Evolutionary conservation across 2,113 vertebrate species (phyloP), one percentile per base, ranked within the genome.

Genomic region (Carollia perspicillata): DNA sequence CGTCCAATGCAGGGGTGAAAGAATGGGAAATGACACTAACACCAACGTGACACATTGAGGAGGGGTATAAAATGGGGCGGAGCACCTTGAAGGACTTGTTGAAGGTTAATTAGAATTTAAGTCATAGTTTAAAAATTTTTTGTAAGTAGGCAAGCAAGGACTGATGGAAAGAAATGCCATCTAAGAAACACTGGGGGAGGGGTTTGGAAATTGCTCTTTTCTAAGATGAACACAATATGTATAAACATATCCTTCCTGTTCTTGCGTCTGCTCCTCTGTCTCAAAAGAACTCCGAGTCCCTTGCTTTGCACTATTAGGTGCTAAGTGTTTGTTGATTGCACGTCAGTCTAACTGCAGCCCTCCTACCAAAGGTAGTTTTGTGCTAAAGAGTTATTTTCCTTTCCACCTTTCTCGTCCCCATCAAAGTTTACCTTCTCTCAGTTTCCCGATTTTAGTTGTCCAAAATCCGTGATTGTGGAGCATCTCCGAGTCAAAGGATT

Each of bases 191-290:
- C 20, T 37, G 60, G n/a, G 3, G 13, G 23, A 10, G 1, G 35
- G 6, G 5, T 3, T 3, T 55, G 16, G 40, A 89, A 85, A 33
- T 51, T 72, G 35, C 51, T 90, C 2, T 93, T 55, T 75, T 44
- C 78, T 10, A 75, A 78, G 63, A 74, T 83, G 84, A 83, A 74
- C 55, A 72, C 78, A 63, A 17, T 66, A 68, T 83, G 72, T 37
- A 5, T 10, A 78, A 49, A 35, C 33, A 12, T 23, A 4, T 30
- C 20, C 23, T 68, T 79, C 42, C 17, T 86, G 2, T 74, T 94
- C n/a, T 80, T 71, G 16, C 60, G 83, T 18, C 23, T n/a, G 28
- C 35, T 55, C 10, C 18, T 4, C 22, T 40, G 22, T 69, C 28
- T 84, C 72, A 69, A 51, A 90, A 80, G 44, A 65, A 40, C 42